A percentile compares a stretch with the other conserved stretches of the same genome.
These are phyloP conservation scores for Rotaria macrura DNA, from an alignment of 2,888 invertebrate genomes.

Conservation along the genomic window DNA sequence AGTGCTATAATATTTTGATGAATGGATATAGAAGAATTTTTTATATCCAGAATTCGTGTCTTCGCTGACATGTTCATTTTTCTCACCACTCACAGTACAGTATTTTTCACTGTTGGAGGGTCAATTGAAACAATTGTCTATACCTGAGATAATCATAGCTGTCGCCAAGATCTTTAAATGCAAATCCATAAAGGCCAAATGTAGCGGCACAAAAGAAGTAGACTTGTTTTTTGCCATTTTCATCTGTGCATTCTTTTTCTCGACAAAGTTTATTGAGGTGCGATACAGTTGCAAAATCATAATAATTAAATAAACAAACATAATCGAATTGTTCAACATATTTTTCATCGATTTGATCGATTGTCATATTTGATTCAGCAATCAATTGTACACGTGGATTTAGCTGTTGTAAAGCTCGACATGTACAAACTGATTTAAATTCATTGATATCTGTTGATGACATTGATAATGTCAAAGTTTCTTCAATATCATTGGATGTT, in stretches of 20 bases:
- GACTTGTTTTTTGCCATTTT: not conserved
- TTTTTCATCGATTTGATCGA: not conserved
- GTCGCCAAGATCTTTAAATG: conserved; percentile 12
- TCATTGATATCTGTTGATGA: not conserved
- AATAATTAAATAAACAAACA: conserved; percentile 18
- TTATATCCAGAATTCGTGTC: no score
- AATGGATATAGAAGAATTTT: no score
- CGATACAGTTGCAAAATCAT: not conserved
- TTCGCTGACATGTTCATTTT: no score
- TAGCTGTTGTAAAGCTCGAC: not conserved
- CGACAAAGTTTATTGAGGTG: not conserved
- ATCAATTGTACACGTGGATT: conserved; percentile 16
- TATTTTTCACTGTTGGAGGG: no score
- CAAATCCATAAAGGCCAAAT: not conserved
- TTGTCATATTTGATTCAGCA: not conserved
- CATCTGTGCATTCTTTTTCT: not conserved
- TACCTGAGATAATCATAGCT: conserved; percentile 5
- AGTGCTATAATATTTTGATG: no score
- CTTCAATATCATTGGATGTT: not conserved
- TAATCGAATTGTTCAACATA: conserved; percentile 8
- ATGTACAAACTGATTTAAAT: conserved; percentile 8
- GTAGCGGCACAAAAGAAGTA: not conserved
- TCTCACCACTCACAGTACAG: no score
- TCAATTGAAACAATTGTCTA: not conserved
- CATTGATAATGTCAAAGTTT: conserved; percentile 11